Percentiles rank a stretch among this genome's conserved stretches.
Conservation (phyloP, 2,113 vertebrate genomes). For the Oreochromis aureus region DNA sequence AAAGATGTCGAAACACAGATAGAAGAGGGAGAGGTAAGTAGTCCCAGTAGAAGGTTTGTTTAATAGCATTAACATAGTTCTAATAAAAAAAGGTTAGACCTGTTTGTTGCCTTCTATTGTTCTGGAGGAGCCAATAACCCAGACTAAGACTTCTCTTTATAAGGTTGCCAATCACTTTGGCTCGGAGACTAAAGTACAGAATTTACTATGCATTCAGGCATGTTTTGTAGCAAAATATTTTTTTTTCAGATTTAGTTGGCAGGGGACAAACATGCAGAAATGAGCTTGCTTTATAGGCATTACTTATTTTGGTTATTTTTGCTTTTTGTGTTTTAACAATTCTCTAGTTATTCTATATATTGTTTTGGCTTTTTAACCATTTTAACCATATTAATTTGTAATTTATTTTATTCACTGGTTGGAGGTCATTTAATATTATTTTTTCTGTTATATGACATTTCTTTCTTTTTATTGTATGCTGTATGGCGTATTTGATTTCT, state of each 20-base stretch:
- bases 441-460: neutral
- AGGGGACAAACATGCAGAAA: neutral
- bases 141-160: neutral
- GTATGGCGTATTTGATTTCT: accelerated
- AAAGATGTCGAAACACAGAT: constrained; percentile 86
- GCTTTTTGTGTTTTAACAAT: neutral
- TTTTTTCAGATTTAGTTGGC: neutral
- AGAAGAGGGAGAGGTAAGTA: constrained; percentile 86
- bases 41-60: neutral
- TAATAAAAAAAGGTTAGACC: neutral
- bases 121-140: neutral
- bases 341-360: neutral
- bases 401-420: neutral
- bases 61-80: neutral
- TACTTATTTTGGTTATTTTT: neutral
- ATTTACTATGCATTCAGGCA: neutral
- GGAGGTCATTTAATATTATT: neutral
- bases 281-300: neutral
- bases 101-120: neutral
- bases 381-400: neutral
- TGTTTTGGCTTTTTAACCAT: neutral
- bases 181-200: neutral
- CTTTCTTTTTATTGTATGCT: neutral
- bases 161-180: neutral
- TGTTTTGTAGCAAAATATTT: neutral